Evolutionary conservation across 2,113 vertebrate species (phyloP), one percentile per base, ranked within the genome.

Genomic region (Fukomys damarensis): DNA sequence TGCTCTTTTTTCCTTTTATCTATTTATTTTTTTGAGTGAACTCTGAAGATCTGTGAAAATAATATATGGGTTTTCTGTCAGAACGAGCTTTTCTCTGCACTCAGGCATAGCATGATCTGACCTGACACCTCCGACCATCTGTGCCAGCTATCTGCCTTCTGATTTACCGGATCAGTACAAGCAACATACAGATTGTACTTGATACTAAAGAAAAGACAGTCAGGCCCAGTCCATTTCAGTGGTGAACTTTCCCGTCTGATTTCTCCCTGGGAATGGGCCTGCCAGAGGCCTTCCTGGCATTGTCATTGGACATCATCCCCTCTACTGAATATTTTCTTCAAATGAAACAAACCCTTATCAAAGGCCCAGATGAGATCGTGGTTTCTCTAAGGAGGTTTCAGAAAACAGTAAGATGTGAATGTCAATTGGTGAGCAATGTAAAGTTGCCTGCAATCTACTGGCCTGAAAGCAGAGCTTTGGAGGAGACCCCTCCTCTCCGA

Each of bases 41-140:
- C 98, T 98, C 98, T 98, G 98, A 98, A 98, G 97, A 98, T 99
- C 98, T 99, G 99, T 99, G 99, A 99, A 99, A 99, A 99, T 99
- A 99, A 99, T 99, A 99, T 99, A 99, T 99, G 99, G 98, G 99
- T 98, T 99, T 99, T 99, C 99, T 99, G 99, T 99, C 99, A 99
- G 99, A 99, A 99, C 98, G 99, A 99, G 99, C 99, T 99, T 99
- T 98, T 98, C 99, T 98, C 99, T 99, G 99, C 99, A 99, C 98
- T 99, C 99, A 99, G 99, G 99, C 99, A 98, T 99, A 99, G 99
- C 99, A 98, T 99, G 99, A 99, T 99, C 98, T 99, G 99, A 99
- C 99, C 99, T 98, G 99, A 99, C 99, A 99, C 99, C 99, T 99
- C 99, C 99, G 99, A 99, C 99, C 99, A 99, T 99, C 99, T 99